Evolutionary conservation across 2,888 invertebrate species (phyloP).

Genomic region (Adineta ricciae): DNA sequence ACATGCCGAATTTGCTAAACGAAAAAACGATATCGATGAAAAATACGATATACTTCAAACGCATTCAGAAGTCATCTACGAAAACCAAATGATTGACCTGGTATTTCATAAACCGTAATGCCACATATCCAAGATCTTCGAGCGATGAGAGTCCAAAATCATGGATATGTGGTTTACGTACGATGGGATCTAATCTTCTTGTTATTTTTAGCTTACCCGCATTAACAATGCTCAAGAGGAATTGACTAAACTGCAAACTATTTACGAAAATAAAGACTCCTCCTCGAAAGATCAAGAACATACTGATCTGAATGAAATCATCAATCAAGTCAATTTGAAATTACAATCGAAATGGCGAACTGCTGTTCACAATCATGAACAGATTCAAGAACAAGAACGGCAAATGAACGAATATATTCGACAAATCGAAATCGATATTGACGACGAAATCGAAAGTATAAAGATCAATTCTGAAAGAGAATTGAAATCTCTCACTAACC

Average conservation of each 20-base stretch:
- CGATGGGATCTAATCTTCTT: too few species aligned
- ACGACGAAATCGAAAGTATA: conserved; percentile 12
- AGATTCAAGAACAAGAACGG: neutral
- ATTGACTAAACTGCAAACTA: neutral
- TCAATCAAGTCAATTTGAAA: neutral
- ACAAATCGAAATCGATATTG: conserved; percentile 1
- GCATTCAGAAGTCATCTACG: neutral
- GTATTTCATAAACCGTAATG: too few species aligned
- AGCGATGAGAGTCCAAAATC: too few species aligned
- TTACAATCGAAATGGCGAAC: neutral
- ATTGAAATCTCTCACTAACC: neutral
- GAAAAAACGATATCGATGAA: neutral
- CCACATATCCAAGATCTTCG: too few species aligned
- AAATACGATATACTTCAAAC: neutral
- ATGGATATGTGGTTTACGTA: too few species aligned
- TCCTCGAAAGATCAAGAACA: neutral
- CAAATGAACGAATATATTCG: neutral
- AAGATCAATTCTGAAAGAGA: neutral
- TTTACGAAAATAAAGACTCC: neutral
- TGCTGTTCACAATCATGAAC: neutral
- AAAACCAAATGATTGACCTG: neutral
- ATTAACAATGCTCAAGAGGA: neutral
- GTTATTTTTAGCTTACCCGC: neutral
- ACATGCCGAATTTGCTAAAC: neutral
- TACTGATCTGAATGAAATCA: neutral